Evolutionary conservation across 2,113 vertebrate species (phyloP).

Genomic region (Crocuta crocuta): DNA sequence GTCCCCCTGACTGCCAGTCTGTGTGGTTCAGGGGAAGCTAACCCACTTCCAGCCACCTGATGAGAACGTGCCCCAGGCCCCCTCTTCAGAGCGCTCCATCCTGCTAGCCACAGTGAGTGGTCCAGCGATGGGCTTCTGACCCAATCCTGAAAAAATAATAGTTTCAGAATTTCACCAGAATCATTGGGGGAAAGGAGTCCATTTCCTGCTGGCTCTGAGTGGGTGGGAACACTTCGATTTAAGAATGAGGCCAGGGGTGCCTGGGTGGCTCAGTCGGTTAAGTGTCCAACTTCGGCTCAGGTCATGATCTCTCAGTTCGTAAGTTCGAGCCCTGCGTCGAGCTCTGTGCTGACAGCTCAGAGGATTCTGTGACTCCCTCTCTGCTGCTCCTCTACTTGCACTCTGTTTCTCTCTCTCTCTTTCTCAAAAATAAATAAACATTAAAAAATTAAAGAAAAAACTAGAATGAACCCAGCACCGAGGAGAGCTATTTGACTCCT

Average conservation of each 20-base stretch:
- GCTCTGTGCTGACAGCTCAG: no score
- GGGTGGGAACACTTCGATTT: background rate
- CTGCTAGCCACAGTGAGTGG: background rate
- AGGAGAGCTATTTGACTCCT: background rate
- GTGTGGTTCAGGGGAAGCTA: background rate
- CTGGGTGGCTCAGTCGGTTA: no score
- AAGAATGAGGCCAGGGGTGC: background rate
- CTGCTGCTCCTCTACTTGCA: no score
- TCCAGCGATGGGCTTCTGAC: background rate
- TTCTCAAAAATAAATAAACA: no score
- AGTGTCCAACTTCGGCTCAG: no score
- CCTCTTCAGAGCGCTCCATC: fast-evolving
- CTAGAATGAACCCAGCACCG: background rate
- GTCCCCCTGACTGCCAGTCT: background rate
- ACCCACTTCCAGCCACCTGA: fast-evolving
- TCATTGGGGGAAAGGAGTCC: background rate
- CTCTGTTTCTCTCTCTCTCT: no score
- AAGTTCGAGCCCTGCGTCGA: no score
- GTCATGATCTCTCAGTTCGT: no score
- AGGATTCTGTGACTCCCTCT: no score
- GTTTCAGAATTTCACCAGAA: background rate
- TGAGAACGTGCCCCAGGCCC: fast-evolving
- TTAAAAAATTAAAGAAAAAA: no score
- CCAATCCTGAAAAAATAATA: background rate
- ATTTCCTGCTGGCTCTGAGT: background rate